Base-by-base conservation (phyloP, 2,797 vertebrate species). In the Todus mexicanus region DNA sequence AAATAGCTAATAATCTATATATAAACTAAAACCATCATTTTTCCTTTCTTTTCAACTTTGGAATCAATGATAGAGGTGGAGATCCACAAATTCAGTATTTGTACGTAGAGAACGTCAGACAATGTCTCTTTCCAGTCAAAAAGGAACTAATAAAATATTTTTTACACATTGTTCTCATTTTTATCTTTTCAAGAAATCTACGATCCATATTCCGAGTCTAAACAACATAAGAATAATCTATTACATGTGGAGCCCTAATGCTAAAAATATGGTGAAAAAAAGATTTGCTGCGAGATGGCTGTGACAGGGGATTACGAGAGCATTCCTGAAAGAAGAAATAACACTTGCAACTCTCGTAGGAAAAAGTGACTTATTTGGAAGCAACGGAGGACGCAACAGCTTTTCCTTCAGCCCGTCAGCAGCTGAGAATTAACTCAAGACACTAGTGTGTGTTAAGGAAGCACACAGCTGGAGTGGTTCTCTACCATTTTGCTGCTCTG, bases 291-390 rank as follows among this genome's bases (percentile, higher is more conserved):
- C 81, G 81, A 74, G 57, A 91, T 27, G 85, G 42, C 57, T 73
- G 16, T 72, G 68, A 85, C 69, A 88, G 56, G 65, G 80, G 54
- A 70, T 74, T 73, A 70, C 3, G 1, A 56, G 23, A 69, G 50
- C 68, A 51, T 87, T 93, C 79, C 35, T 84, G 33, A 84, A 87
- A 87, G 50, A 77, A 92, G 61, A 90, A 90, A 43, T 59, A 94
- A 88, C 40, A 51, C 27, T 45, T 71, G 65, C 65, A 77, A 42
- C 50, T 90, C 47, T 80, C 56, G 22, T 8, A 75, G 75, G 78
- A 77, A 93, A 83, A 93, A 75, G 27, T 71, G 22, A 93, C 38
- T 87, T 84, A 61, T 65, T 75, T 81, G 50, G 81, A 80, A 87
- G 69, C 54, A 68, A 64, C 68, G 60, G 29, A 84, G 29, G 50